Evolutionary conservation across 2,888 invertebrate species (phyloP).

Genomic region (Ceraclea dissimilis): DNA sequence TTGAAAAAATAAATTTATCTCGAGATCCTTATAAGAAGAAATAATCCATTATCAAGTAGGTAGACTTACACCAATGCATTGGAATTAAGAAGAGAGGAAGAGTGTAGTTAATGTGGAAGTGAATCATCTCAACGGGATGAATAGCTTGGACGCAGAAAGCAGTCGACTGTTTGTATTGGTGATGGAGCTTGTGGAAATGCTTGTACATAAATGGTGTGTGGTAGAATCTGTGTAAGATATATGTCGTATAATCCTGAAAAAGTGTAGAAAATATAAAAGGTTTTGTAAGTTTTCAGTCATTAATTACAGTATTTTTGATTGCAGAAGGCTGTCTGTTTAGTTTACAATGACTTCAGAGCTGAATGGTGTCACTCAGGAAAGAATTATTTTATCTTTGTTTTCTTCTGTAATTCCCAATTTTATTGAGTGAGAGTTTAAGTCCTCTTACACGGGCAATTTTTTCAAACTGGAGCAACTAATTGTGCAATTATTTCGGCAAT

Average conservation of each 20-base stretch:
- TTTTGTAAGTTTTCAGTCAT: background rate
- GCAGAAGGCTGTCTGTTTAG: too few species aligned
- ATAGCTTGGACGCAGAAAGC: slow-evolving; percentile 70
- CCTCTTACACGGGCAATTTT: too few species aligned
- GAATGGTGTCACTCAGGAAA: too few species aligned
- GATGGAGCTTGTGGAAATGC: slow-evolving; percentile 66
- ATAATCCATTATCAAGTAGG: too few species aligned
- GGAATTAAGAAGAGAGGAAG: slow-evolving; percentile 56
- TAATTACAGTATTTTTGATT: background rate
- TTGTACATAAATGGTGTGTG: slow-evolving; percentile 63
- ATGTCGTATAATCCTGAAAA: slow-evolving; percentile 56
- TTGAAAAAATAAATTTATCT: too few species aligned
- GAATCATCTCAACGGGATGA: slow-evolving; percentile 61
- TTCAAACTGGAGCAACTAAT: too few species aligned
- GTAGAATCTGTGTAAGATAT: slow-evolving; percentile 58
- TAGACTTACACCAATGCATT: slow-evolving; percentile 58
- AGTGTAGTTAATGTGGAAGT: slow-evolving; percentile 54
- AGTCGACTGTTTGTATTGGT: slow-evolving; percentile 69
- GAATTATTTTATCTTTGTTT: too few species aligned
- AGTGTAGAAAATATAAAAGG: background rate
- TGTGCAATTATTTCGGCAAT: too few species aligned
- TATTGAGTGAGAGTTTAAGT: too few species aligned
- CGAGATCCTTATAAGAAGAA: too few species aligned
- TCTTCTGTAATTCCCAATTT: too few species aligned
- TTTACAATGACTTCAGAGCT: background rate